phyloP scores from a whole-genome alignment of 2,797 vertebrate genomes.

The Sarcoramphus papa region DNA sequence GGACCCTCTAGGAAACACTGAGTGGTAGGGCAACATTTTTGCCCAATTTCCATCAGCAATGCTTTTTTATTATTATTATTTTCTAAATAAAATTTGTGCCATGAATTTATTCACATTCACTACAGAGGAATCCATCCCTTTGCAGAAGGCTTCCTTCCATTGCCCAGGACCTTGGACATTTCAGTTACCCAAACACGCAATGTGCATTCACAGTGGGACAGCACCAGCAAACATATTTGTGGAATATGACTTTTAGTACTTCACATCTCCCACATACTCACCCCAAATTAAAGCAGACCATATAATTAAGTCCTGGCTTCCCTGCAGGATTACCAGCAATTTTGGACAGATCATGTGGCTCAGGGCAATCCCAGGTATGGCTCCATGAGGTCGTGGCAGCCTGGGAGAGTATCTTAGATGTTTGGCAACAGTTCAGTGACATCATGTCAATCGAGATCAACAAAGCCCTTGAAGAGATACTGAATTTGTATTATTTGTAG shows the following conservation, averaged over 20 bases:
- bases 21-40: neutral
- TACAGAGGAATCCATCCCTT: neutral
- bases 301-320: neutral
- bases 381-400: neutral
- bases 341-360: neutral
- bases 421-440: neutral
- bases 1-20: neutral
- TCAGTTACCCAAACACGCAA: neutral
- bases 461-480: neutral
- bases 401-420: neutral
- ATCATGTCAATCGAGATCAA: neutral
- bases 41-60: neutral
- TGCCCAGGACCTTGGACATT: neutral
- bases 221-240: neutral
- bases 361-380: neutral
- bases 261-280: neutral
- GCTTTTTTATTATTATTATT: neutral
- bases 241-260: neutral
- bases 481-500: neutral
- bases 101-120: neutral
- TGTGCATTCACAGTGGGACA: neutral
- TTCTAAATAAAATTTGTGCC: neutral
- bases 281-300: neutral
- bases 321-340: neutral
- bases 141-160: neutral